Conservation (phyloP, 2,888 invertebrate species). For the Andrena marginata region DNA sequence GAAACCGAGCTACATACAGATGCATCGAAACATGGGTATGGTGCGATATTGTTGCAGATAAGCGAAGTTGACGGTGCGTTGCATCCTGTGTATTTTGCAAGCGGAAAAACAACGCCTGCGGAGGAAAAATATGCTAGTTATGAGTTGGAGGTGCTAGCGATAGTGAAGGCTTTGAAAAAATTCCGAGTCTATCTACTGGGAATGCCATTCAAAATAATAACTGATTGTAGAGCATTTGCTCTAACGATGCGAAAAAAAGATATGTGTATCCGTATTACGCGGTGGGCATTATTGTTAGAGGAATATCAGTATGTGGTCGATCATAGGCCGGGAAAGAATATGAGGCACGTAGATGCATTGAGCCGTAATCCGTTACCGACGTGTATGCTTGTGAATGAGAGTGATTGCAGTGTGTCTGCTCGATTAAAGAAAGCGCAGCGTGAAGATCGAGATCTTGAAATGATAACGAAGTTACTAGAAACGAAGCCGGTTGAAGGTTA, state of each 20-base stretch:
- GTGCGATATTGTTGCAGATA: too few relatives aligned
- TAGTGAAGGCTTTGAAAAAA: conserved; percentile 6
- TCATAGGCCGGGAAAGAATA: conserved; percentile 52
- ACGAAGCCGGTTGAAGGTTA: background rate
- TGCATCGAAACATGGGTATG: too few relatives aligned
- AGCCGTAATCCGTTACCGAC: conserved; percentile 6
- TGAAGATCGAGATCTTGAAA: background rate
- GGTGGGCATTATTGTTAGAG: conserved; percentile 17
- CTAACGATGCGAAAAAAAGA: conserved; percentile 54
- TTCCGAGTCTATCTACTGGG: conserved; percentile 25
- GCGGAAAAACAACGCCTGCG: background rate
- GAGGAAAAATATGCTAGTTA: conserved; percentile 34
- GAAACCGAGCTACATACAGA: conserved; percentile 1
- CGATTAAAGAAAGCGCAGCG: background rate
- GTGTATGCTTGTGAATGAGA: background rate
- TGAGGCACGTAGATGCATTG: conserved; percentile 4
- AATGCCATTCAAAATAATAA: background rate
- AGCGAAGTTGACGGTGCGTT: too few relatives aligned
- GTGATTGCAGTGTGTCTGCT: background rate
- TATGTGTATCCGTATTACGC: conserved; percentile 16
- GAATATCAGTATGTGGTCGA: conserved; percentile 45
- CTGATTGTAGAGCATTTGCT: conserved; percentile 51
- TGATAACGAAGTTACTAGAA: background rate
- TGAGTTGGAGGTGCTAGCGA: conserved; percentile 28
- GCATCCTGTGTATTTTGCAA: too few relatives aligned